Base-by-base conservation (phyloP, 2,888 invertebrate genomes). In the Drosophila crucigera region DNA sequence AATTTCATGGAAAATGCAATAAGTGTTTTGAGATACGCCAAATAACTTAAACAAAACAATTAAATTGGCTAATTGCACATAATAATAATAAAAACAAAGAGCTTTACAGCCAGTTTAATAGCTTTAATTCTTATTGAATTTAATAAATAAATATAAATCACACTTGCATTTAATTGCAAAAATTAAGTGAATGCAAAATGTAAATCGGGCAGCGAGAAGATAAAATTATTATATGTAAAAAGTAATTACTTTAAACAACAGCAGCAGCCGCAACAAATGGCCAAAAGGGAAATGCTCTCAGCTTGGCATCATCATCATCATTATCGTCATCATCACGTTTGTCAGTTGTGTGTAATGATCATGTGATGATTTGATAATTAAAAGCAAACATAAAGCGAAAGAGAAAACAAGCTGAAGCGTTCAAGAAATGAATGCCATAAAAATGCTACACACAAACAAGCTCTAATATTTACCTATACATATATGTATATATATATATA, bases 281-380 rank as follows among this genome's bases (percentile, higher is more conserved):
- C 64, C 68, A 58, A 62, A 69, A 69, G 78, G 78, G 65, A 81
- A 81, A 72, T 81, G 64, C 56, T 55, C 25, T 9, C 30, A 59
- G 64, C 52, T 28, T 22, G 50, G 30, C 43, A 30, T 22, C 61
- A 19, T n/a, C 37, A 59, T 16, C 59, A 50, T 10, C 55, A 56
- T 31, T 31, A 31, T 31, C 49, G 28, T 4, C 37, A 30, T 67
- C 71, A 63, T 74, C 81, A 76, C 65, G 64, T 68, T 73, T 83
- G 88, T 82, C 72, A 74, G 72, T 72, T 64, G 62, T n/a, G 74
- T 47, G 72, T 83, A 88, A 87, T 80, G 89, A 87, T 88, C 90
- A 83, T 90, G 78, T 86, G 87, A 86, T 82, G 87, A 88, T 88
- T 88, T 90, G 83, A 80, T 88, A 90, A 88, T 90, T 90, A 88